A percentile compares a stretch with the other conserved stretches of the same genome.
Conservation (phyloP, 2,113 vertebrate species). For the Trogon surrucura region DNA sequence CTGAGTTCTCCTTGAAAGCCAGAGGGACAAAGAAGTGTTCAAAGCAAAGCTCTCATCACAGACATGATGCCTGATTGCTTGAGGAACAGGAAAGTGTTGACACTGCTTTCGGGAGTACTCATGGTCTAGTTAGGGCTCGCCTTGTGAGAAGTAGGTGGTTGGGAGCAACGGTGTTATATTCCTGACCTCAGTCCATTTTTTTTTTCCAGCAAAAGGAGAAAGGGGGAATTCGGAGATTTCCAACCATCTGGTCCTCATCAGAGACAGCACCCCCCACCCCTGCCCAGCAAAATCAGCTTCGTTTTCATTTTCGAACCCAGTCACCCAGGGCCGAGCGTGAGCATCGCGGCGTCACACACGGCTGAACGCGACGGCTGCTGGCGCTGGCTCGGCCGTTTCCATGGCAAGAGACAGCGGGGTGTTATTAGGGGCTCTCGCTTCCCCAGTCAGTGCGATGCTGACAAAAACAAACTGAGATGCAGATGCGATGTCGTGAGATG, state of each 20-base stretch:
- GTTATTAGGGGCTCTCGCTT: background rate
- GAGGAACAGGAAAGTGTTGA: background rate
- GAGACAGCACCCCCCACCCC: background rate
- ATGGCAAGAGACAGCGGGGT: background rate
- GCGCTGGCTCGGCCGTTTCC: background rate
- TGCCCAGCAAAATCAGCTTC: background rate
- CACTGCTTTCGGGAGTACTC: background rate
- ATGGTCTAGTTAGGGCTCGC: too few relatives aligned
- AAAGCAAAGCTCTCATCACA: background rate
- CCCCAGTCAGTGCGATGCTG: accelerated
- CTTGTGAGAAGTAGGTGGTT: background rate
- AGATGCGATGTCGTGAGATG: background rate
- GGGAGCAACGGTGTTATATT: background rate
- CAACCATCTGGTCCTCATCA: background rate
- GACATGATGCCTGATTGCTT: too few relatives aligned
- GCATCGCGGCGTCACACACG: accelerated
- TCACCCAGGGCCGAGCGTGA: background rate
- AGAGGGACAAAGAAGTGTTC: background rate
- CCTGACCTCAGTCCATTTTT: background rate
- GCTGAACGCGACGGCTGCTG: background rate
- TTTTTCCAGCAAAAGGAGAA: background rate
- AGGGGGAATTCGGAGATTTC: background rate
- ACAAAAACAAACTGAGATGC: background rate
- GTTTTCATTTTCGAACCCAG: background rate
- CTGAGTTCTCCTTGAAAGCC: background rate